These are phyloP conservation scores for Nothocercus nigrocapillus DNA, from an alignment of 2,113 vertebrate species.

Conservation along the genomic window DNA sequence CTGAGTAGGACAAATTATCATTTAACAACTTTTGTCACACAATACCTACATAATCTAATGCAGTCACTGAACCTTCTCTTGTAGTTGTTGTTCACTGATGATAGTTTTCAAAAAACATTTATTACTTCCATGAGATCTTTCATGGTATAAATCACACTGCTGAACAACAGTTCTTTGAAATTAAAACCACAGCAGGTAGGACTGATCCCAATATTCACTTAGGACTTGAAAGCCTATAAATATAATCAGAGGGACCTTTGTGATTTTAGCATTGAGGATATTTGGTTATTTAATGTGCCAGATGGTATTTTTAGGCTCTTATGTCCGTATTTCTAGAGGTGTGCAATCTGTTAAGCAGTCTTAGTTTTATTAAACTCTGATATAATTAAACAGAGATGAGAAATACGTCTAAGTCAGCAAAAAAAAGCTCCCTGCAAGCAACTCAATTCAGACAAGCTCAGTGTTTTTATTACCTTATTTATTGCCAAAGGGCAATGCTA, in stretches of 20 bases:
- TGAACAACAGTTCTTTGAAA: background rate
- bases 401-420: background rate
- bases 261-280: background rate
- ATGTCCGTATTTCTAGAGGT: accelerated
- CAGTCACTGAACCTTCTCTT: background rate
- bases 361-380: background rate
- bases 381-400: background rate
- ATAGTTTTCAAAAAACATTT: background rate
- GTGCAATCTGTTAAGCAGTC: background rate
- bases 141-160: background rate
- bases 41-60: background rate
- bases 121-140: background rate
- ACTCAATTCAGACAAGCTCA: background rate
- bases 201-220: background rate
- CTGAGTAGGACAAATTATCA: background rate
- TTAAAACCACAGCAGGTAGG: background rate
- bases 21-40: background rate
- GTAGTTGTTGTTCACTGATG: background rate
- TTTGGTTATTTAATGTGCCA: background rate
- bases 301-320: background rate
- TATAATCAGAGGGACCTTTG: background rate
- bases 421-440: background rate
- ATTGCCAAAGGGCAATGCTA: background rate
- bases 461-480: background rate
- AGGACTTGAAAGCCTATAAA: background rate